Base-by-base conservation (phyloP, 2,113 vertebrate species). In the Parotia lawesii region DNA sequence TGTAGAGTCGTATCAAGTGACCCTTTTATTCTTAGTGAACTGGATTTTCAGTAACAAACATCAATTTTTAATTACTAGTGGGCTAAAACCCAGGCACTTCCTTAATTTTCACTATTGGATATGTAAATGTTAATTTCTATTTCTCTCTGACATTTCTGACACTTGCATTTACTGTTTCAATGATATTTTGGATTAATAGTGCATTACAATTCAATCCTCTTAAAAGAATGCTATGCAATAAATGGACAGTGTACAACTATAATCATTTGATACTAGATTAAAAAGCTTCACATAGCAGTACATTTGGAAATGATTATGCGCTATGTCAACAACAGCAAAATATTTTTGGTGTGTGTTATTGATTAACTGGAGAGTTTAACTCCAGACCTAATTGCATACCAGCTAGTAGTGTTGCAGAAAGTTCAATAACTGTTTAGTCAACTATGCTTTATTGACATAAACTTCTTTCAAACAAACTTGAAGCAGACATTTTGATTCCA, bases 121-220 rank as follows among this genome's bases (percentile, higher is more conserved):
- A 84, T 31, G 40, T 56, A 87, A 78, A 87, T 42, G 15, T 64
- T 72, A 82, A 69, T 21, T 85, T 40, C 37, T 64, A 19, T 78
- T 89, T 86, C 40, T 45, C 60, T 90, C 65, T 86, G 79, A 84
- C 75, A 80, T 62, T 73, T 91, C 75, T 91, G 85, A 95, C 56
- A 69, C 54, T 91, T 80, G 50, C 48, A 83, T 25, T 85, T 79
- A 53, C n/a, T 50, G 27, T 61, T 95, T 72, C 78, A 79, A 33
- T 56, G 9, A 18, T 24, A 60, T 74, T 81, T 94, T 71, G 79
- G 64, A 89, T 90, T 93, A 76, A 85, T 5, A 84, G 64, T 56
- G 42, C 48, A 86, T 31, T 86, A 67, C 60, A 86, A 77, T 40
- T 84, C 79, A 94, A 95, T 93, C 83, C 64, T 95, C 79, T 94